Percentiles rank a stretch among this genome's conserved stretches.
These are phyloP conservation scores for Lasioglossum leucozonium DNA, from an alignment of 2,888 invertebrate genomes.

Conservation along the genomic window DNA sequence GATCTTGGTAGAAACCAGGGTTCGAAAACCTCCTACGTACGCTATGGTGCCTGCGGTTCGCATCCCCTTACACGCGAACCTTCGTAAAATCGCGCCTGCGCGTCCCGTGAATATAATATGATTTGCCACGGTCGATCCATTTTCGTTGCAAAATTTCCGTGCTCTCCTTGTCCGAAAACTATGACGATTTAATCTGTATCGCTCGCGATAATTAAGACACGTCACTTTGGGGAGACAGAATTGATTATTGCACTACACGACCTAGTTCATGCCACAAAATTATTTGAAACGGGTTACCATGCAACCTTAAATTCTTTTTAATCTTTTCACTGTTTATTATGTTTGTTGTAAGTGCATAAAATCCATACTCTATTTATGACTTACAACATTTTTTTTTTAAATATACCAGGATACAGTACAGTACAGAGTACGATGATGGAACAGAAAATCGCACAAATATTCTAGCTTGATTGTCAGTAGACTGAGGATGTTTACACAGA, in stretches of 20 bases:
- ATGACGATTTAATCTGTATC: no score
- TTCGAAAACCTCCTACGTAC: conserved; percentile 71
- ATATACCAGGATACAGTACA: no score
- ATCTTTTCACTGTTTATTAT: no score
- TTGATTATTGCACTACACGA: background rate
- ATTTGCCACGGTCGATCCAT: background rate
- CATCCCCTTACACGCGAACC: conserved; percentile 56
- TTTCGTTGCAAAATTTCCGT: background rate
- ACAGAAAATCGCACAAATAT: no score
- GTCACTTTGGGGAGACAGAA: background rate
- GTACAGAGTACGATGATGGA: no score
- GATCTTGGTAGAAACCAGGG: conserved; percentile 78
- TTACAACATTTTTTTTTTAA: background rate
- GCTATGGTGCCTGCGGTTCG: conserved; percentile 42
- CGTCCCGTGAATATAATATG: conserved; percentile 13
- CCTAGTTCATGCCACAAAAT: background rate
- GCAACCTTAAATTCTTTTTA: no score
- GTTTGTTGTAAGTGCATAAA: background rate
- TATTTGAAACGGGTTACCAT: background rate
- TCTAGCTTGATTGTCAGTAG: no score
- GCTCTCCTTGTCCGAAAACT: background rate
- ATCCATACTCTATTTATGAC: background rate
- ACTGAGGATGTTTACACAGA: no score
- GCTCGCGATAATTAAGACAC: background rate
- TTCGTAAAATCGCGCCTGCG: conserved; percentile 58